Evolutionary conservation across 2,888 invertebrate species (phyloP), one percentile per base, ranked within the genome.

Genomic region (Frankliniella intonsa): DNA sequence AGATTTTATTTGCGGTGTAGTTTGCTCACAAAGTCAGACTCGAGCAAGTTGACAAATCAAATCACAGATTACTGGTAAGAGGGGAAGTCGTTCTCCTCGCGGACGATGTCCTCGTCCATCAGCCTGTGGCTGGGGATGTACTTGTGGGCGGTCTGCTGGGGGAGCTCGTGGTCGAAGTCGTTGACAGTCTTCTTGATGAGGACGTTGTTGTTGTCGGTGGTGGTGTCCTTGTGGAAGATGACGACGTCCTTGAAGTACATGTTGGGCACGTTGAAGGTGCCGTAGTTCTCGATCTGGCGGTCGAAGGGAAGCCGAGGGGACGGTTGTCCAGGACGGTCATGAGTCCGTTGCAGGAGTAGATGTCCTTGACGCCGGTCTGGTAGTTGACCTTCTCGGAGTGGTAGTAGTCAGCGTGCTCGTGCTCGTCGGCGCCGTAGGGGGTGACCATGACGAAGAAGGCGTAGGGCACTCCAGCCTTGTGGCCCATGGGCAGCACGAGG

Each of bases 401-500:
- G 62, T 62, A 62, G 62, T 62, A 62, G 84, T 85, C 83, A 82
- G 85, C 85, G 65, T 84, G 84, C 80, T 84, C 83, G 82, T 86
- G 86, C 17, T 85, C 85, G 86, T 88, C 69, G 25, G 25, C 69
- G 10, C 69, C 69, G 69, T 76, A 90, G 83, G 91, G 90, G 80
- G 90, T 88, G 83, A 93, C 90, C 86, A 92, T 90, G 81, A 91
- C 91, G 88, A 91, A 88, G 82, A 93, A 86, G 84, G 92, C 89
- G 87, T 91, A 92, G 27, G 91, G 90, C 89, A 91, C 90, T 84
- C 93, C 93, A 82, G 89, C 91, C 85, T 88, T 87, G 84, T 88
- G 90, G 83, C 92, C 93, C 87, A 91, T 92, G 85, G 94, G 93
- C 83, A 94, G 87, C 86, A 91, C 86, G 82, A 93, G 88, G 84